Base-by-base conservation (phyloP, 2,888 invertebrate species). In the Pristionchus exspectatus region DNA sequence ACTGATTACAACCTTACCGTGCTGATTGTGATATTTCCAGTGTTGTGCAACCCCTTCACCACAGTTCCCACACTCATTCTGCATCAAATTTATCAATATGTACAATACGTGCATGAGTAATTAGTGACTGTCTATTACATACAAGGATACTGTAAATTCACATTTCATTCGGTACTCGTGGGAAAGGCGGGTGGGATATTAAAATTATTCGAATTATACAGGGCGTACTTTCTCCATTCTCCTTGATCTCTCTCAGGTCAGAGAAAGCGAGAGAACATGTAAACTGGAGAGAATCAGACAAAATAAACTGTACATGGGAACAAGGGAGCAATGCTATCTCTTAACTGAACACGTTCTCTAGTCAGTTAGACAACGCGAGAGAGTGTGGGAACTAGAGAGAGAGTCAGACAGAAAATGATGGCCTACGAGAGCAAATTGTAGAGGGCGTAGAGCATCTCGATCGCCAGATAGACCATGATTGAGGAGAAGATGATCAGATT, bases 401-500 rank as follows among this genome's bases (percentile, higher is more conserved):
- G 69, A 30, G 69, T 12, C 69, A 10, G 69, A 10, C 38, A 9
- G 44, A 38, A n/a, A 10, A 24, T 4, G 7, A n/a, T n/a, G 38
- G 38, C 38, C 74, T 74, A 74, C 18, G 74, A 74, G 81, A 81
- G 27, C 2, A 81, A 27, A 81, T 44, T 24, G 54, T 54, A 3
- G 54, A 81, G 50, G 10, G 50, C 81, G 50, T 54, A 1, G 50
- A 81, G 18, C 50, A 81, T 54, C 18, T 81, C 81, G 54, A 81
- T 3, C 0, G 81, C 81, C 21, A 81, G 81, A 27, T 81, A 81
- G 24, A 54, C 81, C 50, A 81, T 44, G 14, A 81, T 27, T 2
- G 81, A 50, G 14, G 81, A 81, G 81, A 81, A 81, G 50, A 81
- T 44, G 27, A 81, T 81, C 54, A 81, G 81, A 14, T 81, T 81